These are phyloP conservation scores for Lacerta viridis DNA, from an alignment of 2,797 vertebrate genomes.

Conservation along the genomic window DNA sequence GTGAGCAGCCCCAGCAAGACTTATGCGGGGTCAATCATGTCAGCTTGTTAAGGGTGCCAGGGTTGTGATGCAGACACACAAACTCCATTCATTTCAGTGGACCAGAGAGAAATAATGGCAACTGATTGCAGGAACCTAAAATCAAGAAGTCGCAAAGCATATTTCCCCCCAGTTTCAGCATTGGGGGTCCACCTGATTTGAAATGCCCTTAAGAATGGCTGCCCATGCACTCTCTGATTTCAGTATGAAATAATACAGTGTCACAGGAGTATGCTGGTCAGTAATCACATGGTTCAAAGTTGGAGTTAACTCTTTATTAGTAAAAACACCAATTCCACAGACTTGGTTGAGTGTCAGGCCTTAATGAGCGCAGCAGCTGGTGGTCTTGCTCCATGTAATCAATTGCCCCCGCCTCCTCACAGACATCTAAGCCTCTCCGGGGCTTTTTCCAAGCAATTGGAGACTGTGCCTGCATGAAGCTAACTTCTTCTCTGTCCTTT, in stretches of 20 bases:
- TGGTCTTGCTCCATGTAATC: too few species aligned
- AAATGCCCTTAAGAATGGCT: neutral
- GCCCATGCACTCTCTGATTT: neutral
- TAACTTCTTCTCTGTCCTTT: too few species aligned
- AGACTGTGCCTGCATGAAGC: too few species aligned
- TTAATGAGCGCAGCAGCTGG: too few species aligned
- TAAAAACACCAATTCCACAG: too few species aligned
- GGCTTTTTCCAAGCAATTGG: too few species aligned
- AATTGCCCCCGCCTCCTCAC: too few species aligned
- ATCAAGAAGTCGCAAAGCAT: neutral
- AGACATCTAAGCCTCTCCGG: too few species aligned
- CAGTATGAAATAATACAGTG: slow-evolving; percentile 14
- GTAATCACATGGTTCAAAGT: too few species aligned
- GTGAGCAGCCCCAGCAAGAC: slow-evolving; percentile 54
- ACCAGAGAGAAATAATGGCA: neutral
- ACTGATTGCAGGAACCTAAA: neutral
- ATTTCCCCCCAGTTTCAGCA: neutral
- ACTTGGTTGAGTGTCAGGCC: too few species aligned
- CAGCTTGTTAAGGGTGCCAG: slow-evolving; percentile 39
- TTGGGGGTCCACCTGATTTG: neutral
- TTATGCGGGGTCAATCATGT: slow-evolving; percentile 35
- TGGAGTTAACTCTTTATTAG: too few species aligned
- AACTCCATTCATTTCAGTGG: neutral
- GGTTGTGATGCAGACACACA: neutral
- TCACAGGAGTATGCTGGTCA: too few species aligned